Conservation (phyloP, 2,797 vertebrate genomes). For the Pangasius mekongensis region DNA sequence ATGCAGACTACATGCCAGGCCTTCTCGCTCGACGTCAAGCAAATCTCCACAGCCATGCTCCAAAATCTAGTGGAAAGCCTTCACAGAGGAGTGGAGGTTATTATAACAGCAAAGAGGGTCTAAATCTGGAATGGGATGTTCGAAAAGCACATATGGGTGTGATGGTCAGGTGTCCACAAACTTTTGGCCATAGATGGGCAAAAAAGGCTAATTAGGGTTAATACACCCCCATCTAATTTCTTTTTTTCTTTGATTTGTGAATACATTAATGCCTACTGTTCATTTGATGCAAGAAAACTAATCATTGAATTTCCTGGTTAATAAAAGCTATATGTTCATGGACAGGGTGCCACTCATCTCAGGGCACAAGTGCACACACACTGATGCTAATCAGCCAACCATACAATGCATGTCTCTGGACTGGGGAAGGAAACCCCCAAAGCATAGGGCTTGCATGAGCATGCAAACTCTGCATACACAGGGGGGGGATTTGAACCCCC, state of each 20-base stretch:
- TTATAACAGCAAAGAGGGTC: too few relatives aligned
- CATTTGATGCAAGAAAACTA: not conserved
- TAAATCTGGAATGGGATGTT: not conserved
- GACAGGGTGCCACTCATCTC: too few relatives aligned
- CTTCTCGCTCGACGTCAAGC: too few relatives aligned
- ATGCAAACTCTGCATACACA: too few relatives aligned
- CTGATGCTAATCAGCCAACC: too few relatives aligned
- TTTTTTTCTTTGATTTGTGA: not conserved
- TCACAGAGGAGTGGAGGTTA: too few relatives aligned
- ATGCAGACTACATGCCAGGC: not conserved
- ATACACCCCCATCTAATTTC: not conserved
- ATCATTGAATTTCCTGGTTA: not conserved
- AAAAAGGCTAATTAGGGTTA: too few relatives aligned
- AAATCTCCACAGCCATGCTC: not conserved
- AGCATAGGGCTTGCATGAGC: too few relatives aligned
- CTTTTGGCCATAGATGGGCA: not conserved
- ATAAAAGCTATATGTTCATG: not conserved
- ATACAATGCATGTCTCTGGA: too few relatives aligned
- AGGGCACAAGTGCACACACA: too few relatives aligned
- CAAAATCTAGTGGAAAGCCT: not conserved
- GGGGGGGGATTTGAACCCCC: too few relatives aligned
- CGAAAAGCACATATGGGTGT: not conserved
- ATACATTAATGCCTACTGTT: not conserved
- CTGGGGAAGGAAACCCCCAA: too few relatives aligned
- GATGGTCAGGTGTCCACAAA: not conserved